phyloP scores from a whole-genome alignment of 1,140 invertebrate genomes.

The Zophobas atratus region DNA sequence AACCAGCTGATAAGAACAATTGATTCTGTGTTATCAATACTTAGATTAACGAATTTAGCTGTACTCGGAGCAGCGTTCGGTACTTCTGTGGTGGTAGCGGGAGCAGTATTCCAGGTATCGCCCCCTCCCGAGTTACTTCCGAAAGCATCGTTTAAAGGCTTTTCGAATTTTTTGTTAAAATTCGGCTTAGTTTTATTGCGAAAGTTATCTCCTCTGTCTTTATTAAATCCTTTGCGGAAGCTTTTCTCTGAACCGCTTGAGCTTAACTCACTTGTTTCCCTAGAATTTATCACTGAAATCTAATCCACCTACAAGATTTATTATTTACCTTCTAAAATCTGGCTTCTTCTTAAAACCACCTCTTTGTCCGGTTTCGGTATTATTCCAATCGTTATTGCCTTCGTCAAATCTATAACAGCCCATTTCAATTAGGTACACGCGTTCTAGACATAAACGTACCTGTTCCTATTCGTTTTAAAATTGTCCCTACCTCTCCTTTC shows the following conservation, averaged over 20 bases:
- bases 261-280: constrained; percentile 56
- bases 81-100: constrained; percentile 22
- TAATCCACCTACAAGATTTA: neutral
- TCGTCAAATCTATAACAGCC: constrained; percentile 41
- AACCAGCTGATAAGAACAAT: constrained; percentile 75
- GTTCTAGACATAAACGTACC: neutral
- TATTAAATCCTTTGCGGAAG: constrained; percentile 52
- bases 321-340: constrained; percentile 11
- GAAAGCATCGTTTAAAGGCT: constrained; percentile 5
- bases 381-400: constrained; percentile 37
- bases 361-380: constrained; percentile 1
- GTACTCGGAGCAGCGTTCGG: constrained; percentile 52
- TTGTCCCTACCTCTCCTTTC: constrained; percentile 33
- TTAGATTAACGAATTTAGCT: constrained; percentile 49
- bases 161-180: constrained; percentile 33
- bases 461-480: constrained; percentile 22
- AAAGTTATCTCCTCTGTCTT: constrained; percentile 46
- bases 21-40: constrained; percentile 54
- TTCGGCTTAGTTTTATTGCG: constrained; percentile 43
- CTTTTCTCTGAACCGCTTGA: constrained; percentile 60
- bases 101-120: constrained; percentile 55
- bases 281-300: constrained; percentile 5
- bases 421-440: neutral
- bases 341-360: constrained; percentile 26
- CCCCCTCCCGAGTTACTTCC: neutral